Conservation (phyloP, 2,888 invertebrate genomes). For the Ypsolopha sequella region DNA sequence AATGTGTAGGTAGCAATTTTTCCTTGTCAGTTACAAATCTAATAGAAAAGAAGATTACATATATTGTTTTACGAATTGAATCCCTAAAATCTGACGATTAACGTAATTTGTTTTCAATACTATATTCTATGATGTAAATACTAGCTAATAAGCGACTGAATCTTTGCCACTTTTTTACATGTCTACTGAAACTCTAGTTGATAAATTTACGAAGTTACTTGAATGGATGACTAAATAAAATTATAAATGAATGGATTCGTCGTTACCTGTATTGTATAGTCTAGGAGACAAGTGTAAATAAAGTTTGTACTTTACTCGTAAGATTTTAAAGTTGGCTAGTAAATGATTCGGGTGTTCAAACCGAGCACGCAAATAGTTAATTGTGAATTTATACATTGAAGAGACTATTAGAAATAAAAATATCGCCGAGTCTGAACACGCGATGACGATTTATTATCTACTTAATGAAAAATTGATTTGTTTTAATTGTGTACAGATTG, state of each 20-base stretch:
- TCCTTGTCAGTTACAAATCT: conserved; percentile 1
- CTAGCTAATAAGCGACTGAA: conserved; percentile 57
- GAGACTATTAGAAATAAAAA: too few species aligned
- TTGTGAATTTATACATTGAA: too few species aligned
- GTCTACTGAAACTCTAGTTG: conserved; percentile 45
- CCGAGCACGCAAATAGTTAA: conserved; percentile 1
- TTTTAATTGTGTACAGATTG: too few species aligned
- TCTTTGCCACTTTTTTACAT: conserved; percentile 69
- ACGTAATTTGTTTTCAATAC: neutral
- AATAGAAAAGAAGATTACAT: neutral
- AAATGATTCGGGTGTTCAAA: neutral
- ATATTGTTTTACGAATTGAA: neutral
- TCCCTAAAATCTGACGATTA: neutral
- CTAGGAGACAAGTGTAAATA: conserved; percentile 44
- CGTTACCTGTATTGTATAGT: conserved; percentile 37
- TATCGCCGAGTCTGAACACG: too few species aligned
- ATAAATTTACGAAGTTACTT: conserved; percentile 17
- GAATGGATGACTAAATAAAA: conserved; percentile 18
- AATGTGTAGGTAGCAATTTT: conserved; percentile 29
- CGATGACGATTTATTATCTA: too few species aligned
- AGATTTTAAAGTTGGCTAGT: conserved; percentile 23
- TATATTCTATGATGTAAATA: conserved; percentile 49
- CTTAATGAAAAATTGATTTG: too few species aligned
- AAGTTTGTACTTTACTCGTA: conserved; percentile 44
- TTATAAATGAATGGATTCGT: conserved; percentile 31